phyloP scores from a whole-genome alignment of 2,888 invertebrate species.

The Dusona sp. region DNA sequence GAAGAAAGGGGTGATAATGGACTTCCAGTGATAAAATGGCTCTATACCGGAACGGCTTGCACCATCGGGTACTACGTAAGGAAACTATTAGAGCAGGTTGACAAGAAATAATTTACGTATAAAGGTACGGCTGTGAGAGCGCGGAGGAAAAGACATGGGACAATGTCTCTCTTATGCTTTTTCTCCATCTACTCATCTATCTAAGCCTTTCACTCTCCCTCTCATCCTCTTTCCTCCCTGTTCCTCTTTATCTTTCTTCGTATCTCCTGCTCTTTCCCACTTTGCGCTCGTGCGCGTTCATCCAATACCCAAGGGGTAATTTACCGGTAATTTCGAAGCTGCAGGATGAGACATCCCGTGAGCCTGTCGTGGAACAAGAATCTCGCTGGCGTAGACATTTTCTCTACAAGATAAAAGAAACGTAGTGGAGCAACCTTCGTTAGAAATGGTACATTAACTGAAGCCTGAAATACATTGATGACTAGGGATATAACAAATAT shows the following conservation, averaged over 20 bases:
- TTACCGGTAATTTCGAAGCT: slow-evolving; percentile 63
- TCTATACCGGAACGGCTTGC: slow-evolving; percentile 77
- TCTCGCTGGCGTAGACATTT: slow-evolving; percentile 27
- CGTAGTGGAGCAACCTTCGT: background rate
- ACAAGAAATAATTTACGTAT: slow-evolving; percentile 70
- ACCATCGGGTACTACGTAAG: slow-evolving; percentile 71
- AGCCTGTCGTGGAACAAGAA: slow-evolving; percentile 11
- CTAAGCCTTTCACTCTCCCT: background rate
- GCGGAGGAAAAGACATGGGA: slow-evolving; percentile 35
- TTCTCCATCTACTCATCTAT: slow-evolving; percentile 9
- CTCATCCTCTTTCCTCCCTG: slow-evolving; percentile 16
- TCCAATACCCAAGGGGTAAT: slow-evolving; percentile 58
- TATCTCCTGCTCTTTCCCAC: slow-evolving; percentile 19
- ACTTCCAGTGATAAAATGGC: slow-evolving; percentile 81
- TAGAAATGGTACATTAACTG: slow-evolving; percentile 17
- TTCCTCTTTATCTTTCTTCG: background rate
- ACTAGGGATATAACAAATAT: background rate
- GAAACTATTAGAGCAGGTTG: slow-evolving; percentile 71
- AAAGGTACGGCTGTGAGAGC: slow-evolving; percentile 24
- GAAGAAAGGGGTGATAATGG: slow-evolving; percentile 78
- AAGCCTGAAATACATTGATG: slow-evolving; percentile 9
- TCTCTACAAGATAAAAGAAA: slow-evolving; percentile 39
- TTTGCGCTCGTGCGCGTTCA: slow-evolving; percentile 14
- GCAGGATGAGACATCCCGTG: slow-evolving; percentile 47
- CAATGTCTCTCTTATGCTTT: background rate